Base-by-base conservation (phyloP, 2,888 invertebrate genomes). In the Pimpla rufipes region DNA sequence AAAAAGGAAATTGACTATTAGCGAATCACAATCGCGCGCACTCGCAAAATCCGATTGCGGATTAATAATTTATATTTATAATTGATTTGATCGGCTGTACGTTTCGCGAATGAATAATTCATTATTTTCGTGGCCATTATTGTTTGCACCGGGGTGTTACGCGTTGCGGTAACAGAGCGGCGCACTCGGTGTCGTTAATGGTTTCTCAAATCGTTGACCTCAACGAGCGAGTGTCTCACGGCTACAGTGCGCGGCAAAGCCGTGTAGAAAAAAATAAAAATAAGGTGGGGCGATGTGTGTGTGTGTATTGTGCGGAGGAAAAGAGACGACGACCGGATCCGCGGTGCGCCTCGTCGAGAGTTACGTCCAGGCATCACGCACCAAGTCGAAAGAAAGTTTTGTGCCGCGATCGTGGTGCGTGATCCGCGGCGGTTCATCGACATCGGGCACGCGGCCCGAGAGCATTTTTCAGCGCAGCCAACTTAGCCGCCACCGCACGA, bases 341-440 rank as follows among this genome's bases (percentile, higher is more conserved):
- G n/a, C n/a, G n/a, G n/a, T n/a, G 76, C 37, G 79, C 52, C 68
- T 78, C 55, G 83, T 64, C 29, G 77, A 83, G 80, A 80, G 80
- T 84, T 81, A 77, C 80, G 77, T 84, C 68, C 80, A 70, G 68
- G 57, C 77, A 68, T 68, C 57, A 83, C 79, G 75, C 76, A 79
- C 71, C 59, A 18, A 5, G 40, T 81, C 86, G 86, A 86, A 87
- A 87, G 87, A 89, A 89, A 89, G 89, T 89, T 88, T 81, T 79
- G 85, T 64, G 67, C 70, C 47, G 75, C 47, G 47, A 50, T 73
- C 66, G 42, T 62, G 66, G 47, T 59, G 77, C 66, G 42, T 62
- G 66, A 67, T 42, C 74, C 52, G 42, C 66, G 37, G 75, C 87
- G 85, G 89, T 89, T 89, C 87, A 89, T 88, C 88, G 89, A 89